These are phyloP conservation scores for Empidonax alnorum DNA, from an alignment of 2,113 vertebrate species.

Conservation along the genomic window DNA sequence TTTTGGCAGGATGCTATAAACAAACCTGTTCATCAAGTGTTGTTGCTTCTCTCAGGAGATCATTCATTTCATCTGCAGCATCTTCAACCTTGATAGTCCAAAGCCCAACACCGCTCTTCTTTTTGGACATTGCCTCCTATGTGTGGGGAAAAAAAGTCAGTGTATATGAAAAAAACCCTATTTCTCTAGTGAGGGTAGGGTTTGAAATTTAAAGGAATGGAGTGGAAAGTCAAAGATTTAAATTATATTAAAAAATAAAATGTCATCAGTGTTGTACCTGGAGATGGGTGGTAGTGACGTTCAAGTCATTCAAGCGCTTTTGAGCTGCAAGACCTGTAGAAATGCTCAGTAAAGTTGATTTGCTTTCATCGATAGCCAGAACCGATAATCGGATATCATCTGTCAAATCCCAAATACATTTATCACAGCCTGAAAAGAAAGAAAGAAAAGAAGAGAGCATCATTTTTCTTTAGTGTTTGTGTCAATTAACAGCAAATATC, in stretches of 20 bases:
- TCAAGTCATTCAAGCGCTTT: constrained; percentile 86
- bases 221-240: neutral
- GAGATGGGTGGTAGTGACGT: constrained; percentile 83
- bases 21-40: constrained; percentile 81
- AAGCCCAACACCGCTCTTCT: constrained; percentile 79
- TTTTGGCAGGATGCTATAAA: neutral
- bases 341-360: constrained; percentile 85
- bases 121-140: constrained; percentile 82
- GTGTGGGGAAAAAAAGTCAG: neutral
- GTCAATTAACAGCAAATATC: neutral
- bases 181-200: neutral
- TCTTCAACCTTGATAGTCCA: constrained; percentile 76
- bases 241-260: neutral
- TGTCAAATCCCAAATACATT: constrained; percentile 94
- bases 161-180: neutral
- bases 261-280: constrained; percentile 65
- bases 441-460: neutral
- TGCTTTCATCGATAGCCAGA: constrained; percentile 86
- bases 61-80: constrained; percentile 72
- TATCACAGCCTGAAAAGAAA: constrained; percentile 84
- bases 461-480: neutral
- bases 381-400: constrained; percentile 85
- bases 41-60: constrained; percentile 75
- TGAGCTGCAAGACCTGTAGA: constrained; percentile 91
- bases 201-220: neutral